Percentiles rank a stretch among this genome's conserved stretches.
phyloP scores from a whole-genome alignment of 2,797 vertebrate species.

The Typhlichthys subterraneus region DNA sequence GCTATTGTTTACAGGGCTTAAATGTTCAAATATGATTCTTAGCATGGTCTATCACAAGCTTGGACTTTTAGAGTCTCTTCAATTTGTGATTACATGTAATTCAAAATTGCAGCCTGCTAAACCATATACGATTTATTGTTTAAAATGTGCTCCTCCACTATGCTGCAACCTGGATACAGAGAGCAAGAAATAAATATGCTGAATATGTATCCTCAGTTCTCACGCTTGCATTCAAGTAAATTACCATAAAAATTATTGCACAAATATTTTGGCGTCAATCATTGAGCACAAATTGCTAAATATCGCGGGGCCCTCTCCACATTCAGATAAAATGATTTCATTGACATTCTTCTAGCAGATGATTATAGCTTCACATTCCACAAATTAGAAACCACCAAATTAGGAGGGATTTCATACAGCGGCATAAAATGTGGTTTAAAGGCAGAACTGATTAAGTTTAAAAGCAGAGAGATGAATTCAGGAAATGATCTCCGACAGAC shows the following conservation, averaged over 20 bases:
- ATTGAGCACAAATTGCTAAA: slow-evolving; percentile 58
- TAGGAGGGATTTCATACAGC: slow-evolving; percentile 61
- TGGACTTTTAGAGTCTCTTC: slow-evolving; percentile 61
- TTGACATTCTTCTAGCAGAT: slow-evolving; percentile 61
- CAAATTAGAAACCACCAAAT: slow-evolving; percentile 67
- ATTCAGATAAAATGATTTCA: slow-evolving; percentile 58
- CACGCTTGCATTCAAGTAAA: slow-evolving; percentile 61
- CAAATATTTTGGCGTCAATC: slow-evolving; percentile 69
- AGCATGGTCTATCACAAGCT: slow-evolving; percentile 54
- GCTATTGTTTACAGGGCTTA: slow-evolving; percentile 62
- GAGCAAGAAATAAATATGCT: slow-evolving; percentile 53
- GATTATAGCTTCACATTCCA: slow-evolving; percentile 60
- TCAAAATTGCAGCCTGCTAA: slow-evolving; percentile 61
- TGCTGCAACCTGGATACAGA: slow-evolving; percentile 54
- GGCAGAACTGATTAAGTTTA: slow-evolving; percentile 64
- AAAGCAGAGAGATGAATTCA: slow-evolving; percentile 52
- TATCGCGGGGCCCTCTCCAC: slow-evolving; percentile 58
- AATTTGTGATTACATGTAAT: slow-evolving; percentile 72
- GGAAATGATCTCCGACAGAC: slow-evolving; percentile 67
- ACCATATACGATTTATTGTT: slow-evolving; percentile 60
- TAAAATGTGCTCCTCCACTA: slow-evolving; percentile 54
- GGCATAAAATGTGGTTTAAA: slow-evolving; percentile 60
- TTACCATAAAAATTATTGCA: slow-evolving; percentile 63
- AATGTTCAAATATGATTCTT: slow-evolving; percentile 59
- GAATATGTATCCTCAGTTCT: slow-evolving; percentile 53